A percentile compares a stretch with the other conserved stretches of the same genome.
Conservation (phyloP, 2,888 invertebrate genomes). For the Lydus trimaculatus region DNA sequence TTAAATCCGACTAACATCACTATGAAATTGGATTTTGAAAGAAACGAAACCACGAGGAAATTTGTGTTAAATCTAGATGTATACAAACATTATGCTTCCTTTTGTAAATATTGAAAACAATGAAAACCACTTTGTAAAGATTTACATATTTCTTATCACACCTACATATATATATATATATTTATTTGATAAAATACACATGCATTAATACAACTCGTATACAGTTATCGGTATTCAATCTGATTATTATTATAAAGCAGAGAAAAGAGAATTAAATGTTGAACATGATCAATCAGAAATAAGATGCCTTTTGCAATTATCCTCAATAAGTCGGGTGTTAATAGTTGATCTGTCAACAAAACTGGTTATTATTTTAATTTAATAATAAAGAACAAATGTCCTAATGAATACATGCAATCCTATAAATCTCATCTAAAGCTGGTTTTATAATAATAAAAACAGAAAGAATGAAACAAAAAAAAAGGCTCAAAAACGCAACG, state of each 20-base stretch:
- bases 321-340: slow-evolving; percentile 13
- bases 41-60: too few species aligned
- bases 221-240: slow-evolving; percentile 7
- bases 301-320: slow-evolving; percentile 13
- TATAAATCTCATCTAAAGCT: slow-evolving; percentile 7
- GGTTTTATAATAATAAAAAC: slow-evolving; percentile 40
- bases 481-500: background rate
- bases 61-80: background rate
- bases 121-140: slow-evolving; percentile 2
- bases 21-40: too few species aligned
- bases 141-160: background rate
- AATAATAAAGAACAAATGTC: slow-evolving; percentile 14
- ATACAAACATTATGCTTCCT: background rate
- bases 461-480: slow-evolving; percentile 39
- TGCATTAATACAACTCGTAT: background rate
- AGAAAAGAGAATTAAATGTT: background rate
- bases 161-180: background rate
- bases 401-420: slow-evolving; percentile 13
- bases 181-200: background rate
- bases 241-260: background rate
- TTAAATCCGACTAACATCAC: too few species aligned
- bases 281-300: slow-evolving; percentile 8
- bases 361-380: slow-evolving; percentile 16
- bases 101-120: slow-evolving; percentile 1
- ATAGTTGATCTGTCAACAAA: slow-evolving; percentile 14